phyloP scores from a whole-genome alignment of 2,797 vertebrate species.

The Astyanax mexicanus region DNA sequence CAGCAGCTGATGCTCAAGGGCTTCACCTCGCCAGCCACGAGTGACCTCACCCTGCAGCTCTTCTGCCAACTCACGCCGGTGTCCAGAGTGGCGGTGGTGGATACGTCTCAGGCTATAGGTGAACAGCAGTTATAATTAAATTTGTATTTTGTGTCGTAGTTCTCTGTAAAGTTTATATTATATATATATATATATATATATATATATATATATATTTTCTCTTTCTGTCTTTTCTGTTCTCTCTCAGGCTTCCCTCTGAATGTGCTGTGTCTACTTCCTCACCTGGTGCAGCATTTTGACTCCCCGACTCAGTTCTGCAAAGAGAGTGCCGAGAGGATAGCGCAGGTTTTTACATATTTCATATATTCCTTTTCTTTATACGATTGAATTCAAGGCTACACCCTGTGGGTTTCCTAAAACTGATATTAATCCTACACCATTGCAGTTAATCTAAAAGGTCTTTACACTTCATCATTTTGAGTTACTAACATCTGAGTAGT shows the following conservation, averaged over 20 bases:
- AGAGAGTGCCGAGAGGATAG: conserved; percentile 95
- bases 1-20: conserved; percentile 97
- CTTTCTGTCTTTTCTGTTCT: not conserved
- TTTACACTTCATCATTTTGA: too few relatives aligned
- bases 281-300: conserved; percentile 96
- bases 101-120: conserved; percentile 97
- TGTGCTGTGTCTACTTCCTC: conserved; percentile 95
- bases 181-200: too few relatives aligned
- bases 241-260: conserved; percentile 93
- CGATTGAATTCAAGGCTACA: not conserved
- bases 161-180: too few relatives aligned
- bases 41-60: conserved; percentile 94
- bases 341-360: conserved; percentile 85
- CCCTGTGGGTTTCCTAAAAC: too few relatives aligned
- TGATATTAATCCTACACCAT: not conserved
- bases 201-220: too few relatives aligned
- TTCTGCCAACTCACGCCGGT: conserved; percentile 96
- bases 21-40: conserved; percentile 95
- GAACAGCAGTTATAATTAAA: conserved; percentile 37
- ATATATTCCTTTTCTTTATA: not conserved
- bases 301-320: conserved; percentile 97
- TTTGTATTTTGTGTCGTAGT: too few relatives aligned
- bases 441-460: not conserved
- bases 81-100: conserved; percentile 93
- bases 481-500: too few relatives aligned